Conservation (phyloP, 2,113 vertebrate species). For the Tragulus kanchil region DNA sequence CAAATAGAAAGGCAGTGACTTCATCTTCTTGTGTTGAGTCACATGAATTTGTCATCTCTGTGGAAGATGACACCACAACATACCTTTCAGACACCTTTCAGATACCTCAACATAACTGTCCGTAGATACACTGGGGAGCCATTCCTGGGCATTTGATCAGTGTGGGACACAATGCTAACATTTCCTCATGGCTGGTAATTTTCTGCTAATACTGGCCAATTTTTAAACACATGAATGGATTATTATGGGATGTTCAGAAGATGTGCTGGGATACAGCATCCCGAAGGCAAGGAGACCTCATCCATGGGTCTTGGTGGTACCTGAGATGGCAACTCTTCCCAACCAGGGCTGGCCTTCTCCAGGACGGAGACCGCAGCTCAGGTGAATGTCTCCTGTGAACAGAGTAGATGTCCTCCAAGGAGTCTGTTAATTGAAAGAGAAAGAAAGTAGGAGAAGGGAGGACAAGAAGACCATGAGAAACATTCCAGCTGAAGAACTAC, state of each 20-base stretch:
- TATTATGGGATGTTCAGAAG: neutral
- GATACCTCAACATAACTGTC: neutral
- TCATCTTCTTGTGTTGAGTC: neutral
- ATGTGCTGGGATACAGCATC: neutral
- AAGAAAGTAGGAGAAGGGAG: neutral
- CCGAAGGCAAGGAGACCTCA: neutral
- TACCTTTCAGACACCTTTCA: neutral
- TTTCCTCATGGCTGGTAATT: neutral
- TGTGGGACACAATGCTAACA: neutral
- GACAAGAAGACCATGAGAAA: neutral
- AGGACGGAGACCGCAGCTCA: neutral
- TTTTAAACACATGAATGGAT: neutral
- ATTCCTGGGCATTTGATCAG: neutral
- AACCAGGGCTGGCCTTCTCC: neutral
- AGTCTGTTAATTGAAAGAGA: neutral
- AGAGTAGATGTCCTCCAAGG: neutral
- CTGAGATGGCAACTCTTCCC: neutral
- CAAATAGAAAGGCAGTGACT: neutral
- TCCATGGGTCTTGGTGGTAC: neutral
- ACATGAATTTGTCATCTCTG: neutral
- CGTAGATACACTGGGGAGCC: neutral
- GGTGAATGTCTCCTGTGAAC: neutral
- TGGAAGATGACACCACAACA: neutral
- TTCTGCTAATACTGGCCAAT: neutral
- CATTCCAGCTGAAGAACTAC: neutral